Conservation (phyloP, 2,888 invertebrate genomes). For the Idaea biselata region DNA sequence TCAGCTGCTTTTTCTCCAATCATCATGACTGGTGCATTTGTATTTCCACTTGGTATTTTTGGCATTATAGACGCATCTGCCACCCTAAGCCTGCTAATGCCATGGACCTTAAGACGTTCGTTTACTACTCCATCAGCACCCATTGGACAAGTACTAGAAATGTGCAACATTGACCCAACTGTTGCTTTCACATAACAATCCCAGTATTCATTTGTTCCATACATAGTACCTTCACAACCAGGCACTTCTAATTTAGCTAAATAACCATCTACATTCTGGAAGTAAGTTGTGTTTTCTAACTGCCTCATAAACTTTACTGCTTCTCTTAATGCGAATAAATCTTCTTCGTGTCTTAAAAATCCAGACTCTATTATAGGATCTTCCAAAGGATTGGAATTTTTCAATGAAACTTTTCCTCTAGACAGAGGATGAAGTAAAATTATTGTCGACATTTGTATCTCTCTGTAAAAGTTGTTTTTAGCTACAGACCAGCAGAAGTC, state of each 20-base stretch:
- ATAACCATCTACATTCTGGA: constrained; percentile 41
- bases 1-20: constrained; percentile 69
- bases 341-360: constrained; percentile 48
- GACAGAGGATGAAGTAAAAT: constrained; percentile 58
- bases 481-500: constrained; percentile 45
- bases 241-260: constrained; percentile 58
- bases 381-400: constrained; percentile 51
- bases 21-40: constrained; percentile 68
- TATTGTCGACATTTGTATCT: constrained; percentile 44
- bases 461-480: constrained; percentile 45
- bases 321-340: constrained; percentile 42
- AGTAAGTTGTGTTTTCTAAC: constrained; percentile 53
- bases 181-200: constrained; percentile 80
- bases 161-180: constrained; percentile 81
- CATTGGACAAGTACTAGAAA: constrained; percentile 73
- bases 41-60: constrained; percentile 60
- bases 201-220: constrained; percentile 82
- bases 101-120: constrained; percentile 54
- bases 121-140: constrained; percentile 61
- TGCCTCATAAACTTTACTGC: constrained; percentile 51
- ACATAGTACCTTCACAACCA: constrained; percentile 71
- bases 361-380: constrained; percentile 60
- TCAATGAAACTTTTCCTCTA: constrained; percentile 54
- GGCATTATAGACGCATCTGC: constrained; percentile 69
- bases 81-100: constrained; percentile 51